These are phyloP conservation scores for Harpalus rubripes DNA, from an alignment of 2,888 invertebrate species.

Conservation along the genomic window DNA sequence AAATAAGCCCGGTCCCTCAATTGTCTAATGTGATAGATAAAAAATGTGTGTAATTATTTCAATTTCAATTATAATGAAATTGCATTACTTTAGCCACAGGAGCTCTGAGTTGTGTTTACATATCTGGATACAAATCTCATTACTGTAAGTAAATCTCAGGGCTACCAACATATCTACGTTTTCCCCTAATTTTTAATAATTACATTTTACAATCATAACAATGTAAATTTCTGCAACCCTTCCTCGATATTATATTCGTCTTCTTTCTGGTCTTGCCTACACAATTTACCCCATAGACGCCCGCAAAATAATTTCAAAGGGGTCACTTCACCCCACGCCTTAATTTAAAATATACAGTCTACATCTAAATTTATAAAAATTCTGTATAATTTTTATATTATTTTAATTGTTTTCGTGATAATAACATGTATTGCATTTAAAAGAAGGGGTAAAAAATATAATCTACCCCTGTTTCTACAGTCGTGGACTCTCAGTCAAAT, in stretches of 20 bases:
- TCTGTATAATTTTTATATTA: not conserved
- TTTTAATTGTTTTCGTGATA: not conserved
- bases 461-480: not conserved
- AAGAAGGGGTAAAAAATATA: not conserved
- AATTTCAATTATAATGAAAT: conserved; percentile 46
- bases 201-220: conserved; percentile 56
- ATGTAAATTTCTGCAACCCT: conserved; percentile 63
- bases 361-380: not conserved
- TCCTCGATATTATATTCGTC: conserved; percentile 58
- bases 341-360: not conserved
- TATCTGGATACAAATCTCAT: conserved; percentile 54
- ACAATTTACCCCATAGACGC: conserved; percentile 15
- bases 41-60: conserved; percentile 50
- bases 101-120: conserved; percentile 36
- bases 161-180: conserved; percentile 50
- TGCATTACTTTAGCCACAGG: conserved; percentile 48
- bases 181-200: conserved; percentile 54
- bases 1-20: conserved; percentile 42
- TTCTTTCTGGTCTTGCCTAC: conserved; percentile 40
- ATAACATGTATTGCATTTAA: too few relatives aligned
- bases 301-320: not conserved
- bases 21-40: conserved; percentile 44
- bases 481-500: conserved; percentile 24
- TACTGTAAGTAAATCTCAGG: conserved; percentile 57
- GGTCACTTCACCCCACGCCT: not conserved